Evolutionary conservation across 2,113 vertebrate genomes (phyloP).

Genomic region (Otus sunia): DNA sequence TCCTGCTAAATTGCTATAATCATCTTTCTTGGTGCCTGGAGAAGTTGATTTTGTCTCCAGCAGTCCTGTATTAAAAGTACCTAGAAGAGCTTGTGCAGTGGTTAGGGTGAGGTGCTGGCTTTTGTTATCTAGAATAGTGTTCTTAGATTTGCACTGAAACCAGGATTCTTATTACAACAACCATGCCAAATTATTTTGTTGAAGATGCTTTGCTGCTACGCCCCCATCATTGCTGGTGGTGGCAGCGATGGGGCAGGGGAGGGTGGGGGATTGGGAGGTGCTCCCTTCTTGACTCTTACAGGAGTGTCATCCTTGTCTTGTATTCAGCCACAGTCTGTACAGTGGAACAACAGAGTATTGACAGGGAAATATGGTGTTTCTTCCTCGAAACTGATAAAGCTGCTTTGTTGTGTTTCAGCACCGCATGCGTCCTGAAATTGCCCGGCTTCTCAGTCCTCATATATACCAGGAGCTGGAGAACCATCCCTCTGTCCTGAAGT

Average conservation of each 20-base stretch:
- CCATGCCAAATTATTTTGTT: not conserved
- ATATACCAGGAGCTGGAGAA: constrained; percentile 89
- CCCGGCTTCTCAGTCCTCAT: constrained; percentile 87
- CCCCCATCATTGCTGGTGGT: not conserved
- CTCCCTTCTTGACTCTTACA: not conserved
- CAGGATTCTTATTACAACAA: not conserved
- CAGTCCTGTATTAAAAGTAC: not conserved
- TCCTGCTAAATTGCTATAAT: not conserved
- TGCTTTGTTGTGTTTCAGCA: constrained; percentile 79
- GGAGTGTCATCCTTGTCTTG: not conserved
- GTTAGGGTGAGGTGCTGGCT: not conserved
- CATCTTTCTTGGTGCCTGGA: not conserved
- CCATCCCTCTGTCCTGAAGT: constrained; percentile 88
- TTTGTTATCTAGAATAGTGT: not conserved
- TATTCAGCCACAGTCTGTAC: not conserved
- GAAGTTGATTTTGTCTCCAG: not conserved
- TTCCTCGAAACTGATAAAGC: not conserved
- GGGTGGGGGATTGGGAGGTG: not conserved
- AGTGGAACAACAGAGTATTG: not conserved
- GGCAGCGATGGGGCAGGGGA: not conserved
- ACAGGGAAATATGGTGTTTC: not conserved
- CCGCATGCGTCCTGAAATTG: constrained; percentile 94
- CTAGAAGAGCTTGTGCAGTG: not conserved
- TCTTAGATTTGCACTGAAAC: not conserved
- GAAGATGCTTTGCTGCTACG: not conserved